Conservation (phyloP, 2,888 invertebrate genomes). For the Archips crataeganus region DNA sequence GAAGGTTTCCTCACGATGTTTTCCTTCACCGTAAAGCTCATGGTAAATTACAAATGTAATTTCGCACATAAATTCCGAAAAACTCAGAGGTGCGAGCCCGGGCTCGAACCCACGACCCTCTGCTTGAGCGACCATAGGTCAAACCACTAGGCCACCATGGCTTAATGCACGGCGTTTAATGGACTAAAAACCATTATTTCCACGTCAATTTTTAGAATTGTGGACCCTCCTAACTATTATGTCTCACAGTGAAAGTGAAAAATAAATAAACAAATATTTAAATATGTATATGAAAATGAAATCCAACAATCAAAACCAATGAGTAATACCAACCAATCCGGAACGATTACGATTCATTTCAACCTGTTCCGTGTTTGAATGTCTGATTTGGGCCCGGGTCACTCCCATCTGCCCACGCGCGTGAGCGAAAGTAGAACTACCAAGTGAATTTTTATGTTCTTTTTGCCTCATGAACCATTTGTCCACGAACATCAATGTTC, state of each 20-base stretch:
- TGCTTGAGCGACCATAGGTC: too few species aligned
- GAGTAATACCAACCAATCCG: conserved; percentile 25
- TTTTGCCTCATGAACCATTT: conserved; percentile 55
- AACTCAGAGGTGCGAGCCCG: too few species aligned
- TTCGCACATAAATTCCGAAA: too few species aligned
- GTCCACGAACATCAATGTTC: conserved; percentile 50
- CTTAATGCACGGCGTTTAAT: too few species aligned
- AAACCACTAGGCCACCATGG: too few species aligned
- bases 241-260: conserved; percentile 7
- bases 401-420: conserved; percentile 65
- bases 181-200: too few species aligned
- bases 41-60: too few species aligned
- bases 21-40: too few species aligned
- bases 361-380: conserved; percentile 76
- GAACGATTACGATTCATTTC: conserved; percentile 57
- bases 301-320: conserved; percentile 19
- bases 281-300: conserved; percentile 21
- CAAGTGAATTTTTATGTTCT: conserved; percentile 58
- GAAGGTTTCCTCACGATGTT: too few species aligned
- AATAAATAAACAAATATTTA: conserved; percentile 10
- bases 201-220: too few species aligned
- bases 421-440: conserved; percentile 57
- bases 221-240: neutral
- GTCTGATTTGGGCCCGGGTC: conserved; percentile 66
- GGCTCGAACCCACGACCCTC: too few species aligned